phyloP scores from a whole-genome alignment of 2,113 vertebrate species.

The Nicator chloris region DNA sequence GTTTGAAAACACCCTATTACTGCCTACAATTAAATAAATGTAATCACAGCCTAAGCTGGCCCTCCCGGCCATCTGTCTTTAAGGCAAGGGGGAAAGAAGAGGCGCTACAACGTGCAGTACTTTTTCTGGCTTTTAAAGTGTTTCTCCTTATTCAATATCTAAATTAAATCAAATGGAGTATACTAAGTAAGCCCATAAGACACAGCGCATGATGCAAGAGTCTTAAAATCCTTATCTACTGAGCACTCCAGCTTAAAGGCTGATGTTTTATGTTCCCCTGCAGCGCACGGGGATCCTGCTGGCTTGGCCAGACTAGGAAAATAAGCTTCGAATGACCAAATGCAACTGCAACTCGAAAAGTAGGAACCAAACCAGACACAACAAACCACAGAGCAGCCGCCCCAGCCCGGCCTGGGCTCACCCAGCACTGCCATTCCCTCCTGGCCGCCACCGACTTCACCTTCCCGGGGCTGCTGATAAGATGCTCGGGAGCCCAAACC shows the following conservation, averaged over 20 bases:
- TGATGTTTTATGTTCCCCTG: slow-evolving; percentile 72
- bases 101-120: slow-evolving; percentile 20
- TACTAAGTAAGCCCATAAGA: slow-evolving; percentile 74
- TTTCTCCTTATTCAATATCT: slow-evolving; percentile 76
- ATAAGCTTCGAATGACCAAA: slow-evolving; percentile 81
- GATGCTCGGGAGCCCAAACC: slow-evolving; percentile 67
- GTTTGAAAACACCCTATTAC: slow-evolving; percentile 3
- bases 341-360: slow-evolving; percentile 76
- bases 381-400: slow-evolving; percentile 82
- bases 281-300: slow-evolving; percentile 76
- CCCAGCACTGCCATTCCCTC: slow-evolving; percentile 67
- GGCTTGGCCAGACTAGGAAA: slow-evolving; percentile 81
- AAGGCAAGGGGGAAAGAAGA: background rate
- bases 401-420: background rate
- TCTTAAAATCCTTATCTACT: slow-evolving; percentile 76
- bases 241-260: slow-evolving; percentile 69
- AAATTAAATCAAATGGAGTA: slow-evolving; percentile 79
- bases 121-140: slow-evolving; percentile 72
- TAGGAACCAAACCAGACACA: slow-evolving; percentile 86
- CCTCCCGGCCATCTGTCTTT: slow-evolving; percentile 46
- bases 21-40: slow-evolving; percentile 1
- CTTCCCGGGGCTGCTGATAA: slow-evolving; percentile 73
- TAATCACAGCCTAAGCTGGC: slow-evolving; percentile 28
- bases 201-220: slow-evolving; percentile 71
- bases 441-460: background rate